Conservation (phyloP, 2,797 vertebrate species). For the Smutsia gigantea region DNA sequence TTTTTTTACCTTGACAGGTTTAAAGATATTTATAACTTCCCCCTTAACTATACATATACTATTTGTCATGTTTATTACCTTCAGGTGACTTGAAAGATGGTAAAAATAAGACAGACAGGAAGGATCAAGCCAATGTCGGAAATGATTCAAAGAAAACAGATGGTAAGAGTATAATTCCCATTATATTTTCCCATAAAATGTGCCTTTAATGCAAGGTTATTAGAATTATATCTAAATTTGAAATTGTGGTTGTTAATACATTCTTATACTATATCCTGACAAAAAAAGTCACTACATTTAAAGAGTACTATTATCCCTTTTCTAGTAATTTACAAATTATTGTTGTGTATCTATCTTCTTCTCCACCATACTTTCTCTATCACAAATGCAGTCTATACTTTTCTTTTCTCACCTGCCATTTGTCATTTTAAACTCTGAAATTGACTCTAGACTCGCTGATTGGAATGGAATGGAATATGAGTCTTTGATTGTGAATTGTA, state of each 20-base stretch:
- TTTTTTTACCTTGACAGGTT: not conserved
- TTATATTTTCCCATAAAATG: constrained; percentile 66
- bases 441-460: not conserved
- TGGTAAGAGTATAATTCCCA: constrained; percentile 82
- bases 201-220: constrained; percentile 46
- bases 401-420: not conserved
- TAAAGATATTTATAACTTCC: constrained; percentile 42
- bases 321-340: not conserved
- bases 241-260: not conserved
- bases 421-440: not conserved
- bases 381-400: not conserved
- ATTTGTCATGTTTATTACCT: constrained; percentile 77
- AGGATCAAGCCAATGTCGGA: constrained; percentile 76
- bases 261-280: not conserved
- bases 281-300: not conserved
- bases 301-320: not conserved
- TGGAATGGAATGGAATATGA: not conserved
- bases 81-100: constrained; percentile 86
- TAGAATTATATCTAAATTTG: constrained; percentile 41
- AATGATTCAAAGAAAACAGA: constrained; percentile 84
- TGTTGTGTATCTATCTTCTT: not conserved
- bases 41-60: constrained; percentile 22
- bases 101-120: constrained; percentile 81
- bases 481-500: not conserved
- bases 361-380: not conserved